Percentiles rank a stretch among this genome's conserved stretches.
These are phyloP conservation scores for Passer domesticus DNA, from an alignment of 2,113 vertebrate genomes.

Conservation along the genomic window DNA sequence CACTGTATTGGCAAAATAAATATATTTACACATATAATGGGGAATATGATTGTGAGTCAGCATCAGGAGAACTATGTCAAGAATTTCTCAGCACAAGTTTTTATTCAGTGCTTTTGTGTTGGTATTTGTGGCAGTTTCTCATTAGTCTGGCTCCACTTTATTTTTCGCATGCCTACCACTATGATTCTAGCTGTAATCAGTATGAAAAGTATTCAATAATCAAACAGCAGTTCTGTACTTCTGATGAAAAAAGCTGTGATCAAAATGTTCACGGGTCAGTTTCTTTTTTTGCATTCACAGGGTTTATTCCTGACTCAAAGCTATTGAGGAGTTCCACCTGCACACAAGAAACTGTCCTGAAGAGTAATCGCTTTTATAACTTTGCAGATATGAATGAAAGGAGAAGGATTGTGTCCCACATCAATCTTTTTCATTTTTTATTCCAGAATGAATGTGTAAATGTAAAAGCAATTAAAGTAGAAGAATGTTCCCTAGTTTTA, in stretches of 20 bases:
- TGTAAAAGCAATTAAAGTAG: neutral
- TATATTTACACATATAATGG: neutral
- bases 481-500: neutral
- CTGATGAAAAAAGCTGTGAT: neutral
- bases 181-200: neutral
- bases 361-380: neutral
- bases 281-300: neutral
- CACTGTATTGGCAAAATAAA: neutral
- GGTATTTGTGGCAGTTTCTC: neutral
- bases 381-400: neutral
- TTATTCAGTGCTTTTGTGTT: neutral
- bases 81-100: neutral
- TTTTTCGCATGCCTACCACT: neutral
- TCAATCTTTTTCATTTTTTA: neutral
- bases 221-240: neutral
- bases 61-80: neutral
- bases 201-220: neutral
- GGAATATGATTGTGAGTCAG: neutral
- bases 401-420: neutral
- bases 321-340: neutral
- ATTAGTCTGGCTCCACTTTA: neutral
- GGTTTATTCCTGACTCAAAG: neutral
- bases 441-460: neutral
- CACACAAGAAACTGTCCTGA: neutral
- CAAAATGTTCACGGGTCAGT: neutral